These are phyloP conservation scores for Amazona guildingii DNA, from an alignment of 2,113 vertebrate species.

Conservation along the genomic window DNA sequence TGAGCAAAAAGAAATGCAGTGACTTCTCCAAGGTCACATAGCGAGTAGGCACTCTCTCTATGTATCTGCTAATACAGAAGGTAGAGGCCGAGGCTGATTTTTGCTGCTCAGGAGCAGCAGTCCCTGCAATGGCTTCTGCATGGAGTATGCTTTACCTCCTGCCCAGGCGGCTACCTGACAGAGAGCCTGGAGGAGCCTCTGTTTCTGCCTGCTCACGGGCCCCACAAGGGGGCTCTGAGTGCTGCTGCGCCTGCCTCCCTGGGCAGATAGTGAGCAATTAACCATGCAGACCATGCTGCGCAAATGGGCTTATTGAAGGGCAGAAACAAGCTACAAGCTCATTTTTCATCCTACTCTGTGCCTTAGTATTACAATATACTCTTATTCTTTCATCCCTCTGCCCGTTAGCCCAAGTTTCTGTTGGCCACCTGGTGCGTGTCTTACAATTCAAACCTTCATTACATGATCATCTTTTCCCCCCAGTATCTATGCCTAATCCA, in stretches of 20 bases:
- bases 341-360: not conserved
- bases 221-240: not conserved
- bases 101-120: not conserved
- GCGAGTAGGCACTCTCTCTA: too few species aligned
- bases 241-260: not conserved
- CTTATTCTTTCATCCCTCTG: not conserved
- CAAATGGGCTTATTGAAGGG: not conserved
- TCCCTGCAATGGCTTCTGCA: too few species aligned
- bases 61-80: not conserved
- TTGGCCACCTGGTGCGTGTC: not conserved
- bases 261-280: not conserved
- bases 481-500: not conserved
- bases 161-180: rapidly evolving
- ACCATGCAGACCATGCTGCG: not conserved
- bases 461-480: not conserved
- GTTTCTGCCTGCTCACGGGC: not conserved
- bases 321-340: not conserved
- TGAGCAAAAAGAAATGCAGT: not conserved
- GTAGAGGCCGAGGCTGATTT: not conserved
- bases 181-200: not conserved
- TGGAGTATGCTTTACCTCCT: not conserved
- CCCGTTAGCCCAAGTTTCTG: not conserved
- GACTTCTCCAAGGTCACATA: not conserved
- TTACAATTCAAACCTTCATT: not conserved
- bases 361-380: not conserved